Percentiles rank a stretch among this genome's conserved stretches.
Evolutionary conservation across 2,888 invertebrate genomes (phyloP).

Genomic region (Strigamia transsilvanica): DNA sequence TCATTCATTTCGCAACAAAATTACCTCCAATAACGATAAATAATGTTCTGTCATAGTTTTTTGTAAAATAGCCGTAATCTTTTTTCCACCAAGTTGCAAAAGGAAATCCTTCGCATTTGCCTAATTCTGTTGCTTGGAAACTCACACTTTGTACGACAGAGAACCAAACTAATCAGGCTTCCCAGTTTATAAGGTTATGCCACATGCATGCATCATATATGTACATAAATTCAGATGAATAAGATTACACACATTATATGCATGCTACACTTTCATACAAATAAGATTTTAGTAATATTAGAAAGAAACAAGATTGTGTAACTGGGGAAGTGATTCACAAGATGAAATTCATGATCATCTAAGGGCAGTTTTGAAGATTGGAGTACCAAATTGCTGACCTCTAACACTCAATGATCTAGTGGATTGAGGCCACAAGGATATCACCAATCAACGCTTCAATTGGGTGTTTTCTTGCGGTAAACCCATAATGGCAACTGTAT

Average conservation of each 20-base stretch:
- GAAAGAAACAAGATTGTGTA: not conserved
- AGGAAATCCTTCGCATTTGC: not conserved
- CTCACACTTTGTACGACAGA: not conserved
- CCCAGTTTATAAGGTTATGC: not conserved
- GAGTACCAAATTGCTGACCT: slow-evolving; percentile 1
- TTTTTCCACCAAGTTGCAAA: not conserved
- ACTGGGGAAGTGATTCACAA: not conserved
- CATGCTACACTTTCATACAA: not conserved
- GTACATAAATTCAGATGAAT: no score
- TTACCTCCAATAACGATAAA: not conserved
- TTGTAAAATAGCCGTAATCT: not conserved
- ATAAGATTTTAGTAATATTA: not conserved
- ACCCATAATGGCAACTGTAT: not conserved
- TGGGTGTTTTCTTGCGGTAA: not conserved
- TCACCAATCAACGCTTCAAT: not conserved
- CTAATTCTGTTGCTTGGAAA: not conserved
- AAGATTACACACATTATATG: no score
- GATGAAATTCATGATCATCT: not conserved
- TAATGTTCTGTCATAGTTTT: not conserved
- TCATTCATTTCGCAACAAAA: not conserved
- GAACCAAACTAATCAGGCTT: not conserved
- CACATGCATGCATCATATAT: no score
- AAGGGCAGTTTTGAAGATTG: not conserved
- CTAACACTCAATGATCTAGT: not conserved
- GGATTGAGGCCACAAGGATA: not conserved